A percentile compares a stretch with the other conserved stretches of the same genome.
Conservation (phyloP, 1,140 invertebrate genomes). For the Lepidotrigona ventralis region DNA sequence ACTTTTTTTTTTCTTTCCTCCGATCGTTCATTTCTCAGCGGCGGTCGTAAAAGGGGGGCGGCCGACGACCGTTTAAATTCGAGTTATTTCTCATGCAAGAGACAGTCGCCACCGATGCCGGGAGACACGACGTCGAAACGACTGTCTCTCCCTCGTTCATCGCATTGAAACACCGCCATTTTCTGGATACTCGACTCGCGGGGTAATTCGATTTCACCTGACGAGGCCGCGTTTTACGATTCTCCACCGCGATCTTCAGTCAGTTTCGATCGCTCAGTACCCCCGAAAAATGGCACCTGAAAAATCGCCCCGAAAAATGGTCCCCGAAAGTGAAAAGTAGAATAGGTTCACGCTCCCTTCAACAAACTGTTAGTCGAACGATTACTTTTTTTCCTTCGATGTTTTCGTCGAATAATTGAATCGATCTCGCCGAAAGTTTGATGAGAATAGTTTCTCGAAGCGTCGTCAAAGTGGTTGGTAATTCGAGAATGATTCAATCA, state of each 20-base stretch:
- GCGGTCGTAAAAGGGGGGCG: constrained; percentile 11
- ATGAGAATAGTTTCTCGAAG: too few relatives aligned
- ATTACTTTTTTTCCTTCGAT: too few relatives aligned
- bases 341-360: too few relatives aligned
- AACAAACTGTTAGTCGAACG: too few relatives aligned
- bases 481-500: too few relatives aligned
- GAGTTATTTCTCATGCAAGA: constrained; percentile 24
- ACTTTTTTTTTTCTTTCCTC: background rate
- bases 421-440: too few relatives aligned
- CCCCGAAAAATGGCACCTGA: background rate
- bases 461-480: too few relatives aligned
- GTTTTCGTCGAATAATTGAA: too few relatives aligned
- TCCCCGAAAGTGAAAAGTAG: background rate
- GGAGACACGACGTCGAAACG: constrained; percentile 2
- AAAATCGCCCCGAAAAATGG: background rate
- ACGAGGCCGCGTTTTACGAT: constrained; percentile 36
- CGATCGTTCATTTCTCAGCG: background rate
- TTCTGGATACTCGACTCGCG: constrained; percentile 48
- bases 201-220: constrained; percentile 54
- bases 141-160: background rate
- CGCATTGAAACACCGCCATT: constrained; percentile 42
- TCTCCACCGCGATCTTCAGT: background rate
- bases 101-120: background rate
- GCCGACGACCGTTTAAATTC: constrained; percentile 15
- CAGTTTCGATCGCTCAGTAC: background rate